A percentile compares a stretch with the other conserved stretches of the same genome.
Evolutionary conservation across 2,888 invertebrate species (phyloP).

Genomic region (Leistus spinibarbis): DNA sequence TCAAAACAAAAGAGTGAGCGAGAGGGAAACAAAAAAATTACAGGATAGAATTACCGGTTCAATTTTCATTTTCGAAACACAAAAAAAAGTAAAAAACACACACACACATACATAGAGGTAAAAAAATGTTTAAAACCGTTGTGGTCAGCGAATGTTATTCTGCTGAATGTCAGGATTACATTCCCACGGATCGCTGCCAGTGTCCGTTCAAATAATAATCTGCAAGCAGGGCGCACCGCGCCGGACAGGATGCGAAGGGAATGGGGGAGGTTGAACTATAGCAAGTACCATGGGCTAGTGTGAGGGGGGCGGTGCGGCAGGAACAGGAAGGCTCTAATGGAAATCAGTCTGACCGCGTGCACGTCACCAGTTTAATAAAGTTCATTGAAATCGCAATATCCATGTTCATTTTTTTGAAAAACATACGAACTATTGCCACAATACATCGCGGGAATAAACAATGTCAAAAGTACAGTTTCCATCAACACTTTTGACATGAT

Average conservation of each 20-base stretch:
- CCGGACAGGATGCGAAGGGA: background rate
- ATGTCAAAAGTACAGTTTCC: constrained; percentile 20
- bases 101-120: no score
- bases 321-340: constrained; percentile 9
- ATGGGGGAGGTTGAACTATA: background rate
- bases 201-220: background rate
- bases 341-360: background rate
- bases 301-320: background rate
- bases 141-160: constrained; percentile 27
- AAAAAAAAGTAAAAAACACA: constrained; percentile 4
- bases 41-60: constrained; percentile 21
- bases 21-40: constrained; percentile 1
- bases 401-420: constrained; percentile 30
- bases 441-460: background rate
- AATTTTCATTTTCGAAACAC: constrained; percentile 27
- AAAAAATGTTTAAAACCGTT: background rate
- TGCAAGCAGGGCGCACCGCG: background rate
- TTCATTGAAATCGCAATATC: constrained; percentile 21
- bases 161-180: constrained; percentile 9
- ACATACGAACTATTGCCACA: background rate
- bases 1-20: background rate
- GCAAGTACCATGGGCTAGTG: background rate
- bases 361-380: constrained; percentile 25
- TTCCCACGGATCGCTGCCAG: background rate
- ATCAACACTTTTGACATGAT: constrained; percentile 5